Percentiles rank a stretch among this genome's conserved stretches.
These are phyloP conservation scores for Proisotoma minuta DNA, from an alignment of 2,888 invertebrate genomes.

Conservation along the genomic window DNA sequence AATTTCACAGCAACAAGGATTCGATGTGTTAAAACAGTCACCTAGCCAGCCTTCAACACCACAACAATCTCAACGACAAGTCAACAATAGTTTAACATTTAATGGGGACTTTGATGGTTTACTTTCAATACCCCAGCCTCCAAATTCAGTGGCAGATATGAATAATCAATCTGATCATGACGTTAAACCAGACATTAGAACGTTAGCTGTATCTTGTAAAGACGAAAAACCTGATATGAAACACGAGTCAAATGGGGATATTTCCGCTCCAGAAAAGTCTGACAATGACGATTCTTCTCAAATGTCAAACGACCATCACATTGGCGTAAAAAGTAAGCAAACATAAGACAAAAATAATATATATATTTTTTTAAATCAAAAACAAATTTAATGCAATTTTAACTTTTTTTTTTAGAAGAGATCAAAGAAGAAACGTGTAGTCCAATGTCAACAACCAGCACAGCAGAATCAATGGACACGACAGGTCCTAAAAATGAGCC, in stretches of 20 bases:
- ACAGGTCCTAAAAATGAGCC: conserved; percentile 40
- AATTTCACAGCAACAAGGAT: conserved; percentile 40
- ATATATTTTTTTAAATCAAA: not conserved
- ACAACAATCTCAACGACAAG: conserved; percentile 48
- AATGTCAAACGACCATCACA: conserved; percentile 21
- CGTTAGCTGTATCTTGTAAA: conserved; percentile 29
- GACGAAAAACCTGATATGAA: conserved; percentile 30
- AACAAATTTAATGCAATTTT: not conserved
- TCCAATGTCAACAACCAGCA: conserved; percentile 45
- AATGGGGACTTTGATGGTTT: conserved; percentile 43
- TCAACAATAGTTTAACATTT: conserved; percentile 37
- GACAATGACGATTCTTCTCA: conserved; percentile 50
- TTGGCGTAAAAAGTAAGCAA: conserved; percentile 24
- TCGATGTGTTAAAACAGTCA: conserved; percentile 37
- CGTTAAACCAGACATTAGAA: conserved; percentile 43
- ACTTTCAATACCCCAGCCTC: conserved; percentile 33
- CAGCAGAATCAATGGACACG: conserved; percentile 49
- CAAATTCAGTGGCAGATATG: conserved; percentile 38
- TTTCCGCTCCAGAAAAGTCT: conserved; percentile 51
- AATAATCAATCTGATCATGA: conserved; percentile 38
- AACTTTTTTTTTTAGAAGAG: conserved; percentile 31
- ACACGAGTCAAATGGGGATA: conserved; percentile 48
- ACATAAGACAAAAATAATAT: no score
- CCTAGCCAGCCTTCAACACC: conserved; percentile 56
- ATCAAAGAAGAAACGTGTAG: conserved; percentile 45